Conservation (phyloP, 64 coral and sea anemone genomes). For the Montipora sp. region DNA sequence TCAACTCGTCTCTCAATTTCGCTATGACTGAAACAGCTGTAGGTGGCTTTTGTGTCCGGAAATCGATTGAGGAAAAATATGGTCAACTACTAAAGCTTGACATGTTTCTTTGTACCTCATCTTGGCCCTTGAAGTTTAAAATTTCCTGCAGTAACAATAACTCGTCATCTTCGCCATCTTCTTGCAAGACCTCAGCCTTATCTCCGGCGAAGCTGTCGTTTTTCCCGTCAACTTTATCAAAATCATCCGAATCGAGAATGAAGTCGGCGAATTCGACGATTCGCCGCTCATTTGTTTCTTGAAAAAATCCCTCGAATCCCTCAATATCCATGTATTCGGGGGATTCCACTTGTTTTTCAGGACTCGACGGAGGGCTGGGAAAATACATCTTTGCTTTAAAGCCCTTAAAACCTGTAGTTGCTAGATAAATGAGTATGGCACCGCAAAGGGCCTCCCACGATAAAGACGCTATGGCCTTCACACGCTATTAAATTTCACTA, state of each 20-base stretch:
- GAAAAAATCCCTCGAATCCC: constrained; percentile 37
- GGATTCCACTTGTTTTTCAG: constrained; percentile 7
- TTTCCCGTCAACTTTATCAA: neutral
- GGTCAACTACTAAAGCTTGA: neutral
- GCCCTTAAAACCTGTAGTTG: neutral
- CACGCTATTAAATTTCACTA: constrained; percentile 27
- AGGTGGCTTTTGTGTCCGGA: neutral
- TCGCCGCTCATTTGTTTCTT: constrained; percentile 24
- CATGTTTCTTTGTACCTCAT: neutral
- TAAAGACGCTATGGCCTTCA: neutral
- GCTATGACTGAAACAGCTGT: too few relatives aligned
- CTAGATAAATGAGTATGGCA: neutral
- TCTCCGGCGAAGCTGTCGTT: neutral
- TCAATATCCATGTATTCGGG: constrained; percentile 46
- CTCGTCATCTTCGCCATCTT: neutral
- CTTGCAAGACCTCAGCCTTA: neutral
- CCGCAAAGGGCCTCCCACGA: neutral
- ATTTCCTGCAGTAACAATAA: constrained; percentile 37
- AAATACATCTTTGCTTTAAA: constrained; percentile 8
- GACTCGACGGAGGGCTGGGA: neutral
- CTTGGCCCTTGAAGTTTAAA: constrained; percentile 16
- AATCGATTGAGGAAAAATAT: neutral
- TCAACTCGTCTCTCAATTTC: too few relatives aligned
- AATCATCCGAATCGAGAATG: neutral
- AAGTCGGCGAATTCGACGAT: constrained; percentile 28